phyloP scores from a whole-genome alignment of 2,797 vertebrate species.

The Sandelia bainsii region DNA sequence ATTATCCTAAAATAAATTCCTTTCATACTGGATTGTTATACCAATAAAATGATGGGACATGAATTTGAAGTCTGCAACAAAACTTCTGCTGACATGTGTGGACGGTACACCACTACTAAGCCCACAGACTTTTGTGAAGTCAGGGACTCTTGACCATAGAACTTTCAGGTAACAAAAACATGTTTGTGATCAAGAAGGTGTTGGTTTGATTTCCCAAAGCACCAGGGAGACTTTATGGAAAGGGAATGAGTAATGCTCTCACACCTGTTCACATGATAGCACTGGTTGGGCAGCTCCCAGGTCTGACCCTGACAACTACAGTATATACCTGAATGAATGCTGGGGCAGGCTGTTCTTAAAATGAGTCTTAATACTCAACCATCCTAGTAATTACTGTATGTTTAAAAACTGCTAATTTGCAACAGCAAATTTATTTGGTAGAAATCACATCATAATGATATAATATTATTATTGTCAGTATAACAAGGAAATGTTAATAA shows the following conservation, averaged over 20 bases:
- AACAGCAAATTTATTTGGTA: neutral
- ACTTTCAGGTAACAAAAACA: conserved; percentile 29
- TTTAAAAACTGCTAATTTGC: neutral
- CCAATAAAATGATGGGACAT: neutral
- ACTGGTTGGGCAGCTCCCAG: conserved; percentile 25
- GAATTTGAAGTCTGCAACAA: neutral
- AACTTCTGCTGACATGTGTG: conserved; percentile 3
- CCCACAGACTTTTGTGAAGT: conserved; percentile 19
- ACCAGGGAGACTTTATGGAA: conserved; percentile 18
- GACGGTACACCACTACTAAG: neutral
- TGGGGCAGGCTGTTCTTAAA: conserved; percentile 10
- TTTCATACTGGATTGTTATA: neutral
- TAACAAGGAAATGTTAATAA: neutral
- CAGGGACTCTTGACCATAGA: neutral
- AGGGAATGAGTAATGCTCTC: conserved; percentile 49
- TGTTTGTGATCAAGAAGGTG: conserved; percentile 33
- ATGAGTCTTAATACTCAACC: neutral
- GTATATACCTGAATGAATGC: conserved; percentile 17
- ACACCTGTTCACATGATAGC: conserved; percentile 31
- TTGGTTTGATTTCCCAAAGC: conserved; percentile 43
- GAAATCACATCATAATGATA: neutral
- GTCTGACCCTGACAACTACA: conserved; percentile 21
- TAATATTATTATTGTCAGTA: no score
- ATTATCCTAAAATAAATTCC: neutral
- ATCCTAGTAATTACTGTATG: neutral